Base-by-base conservation (phyloP, 2,888 invertebrate genomes). In the Mallateleia sp. region DNA sequence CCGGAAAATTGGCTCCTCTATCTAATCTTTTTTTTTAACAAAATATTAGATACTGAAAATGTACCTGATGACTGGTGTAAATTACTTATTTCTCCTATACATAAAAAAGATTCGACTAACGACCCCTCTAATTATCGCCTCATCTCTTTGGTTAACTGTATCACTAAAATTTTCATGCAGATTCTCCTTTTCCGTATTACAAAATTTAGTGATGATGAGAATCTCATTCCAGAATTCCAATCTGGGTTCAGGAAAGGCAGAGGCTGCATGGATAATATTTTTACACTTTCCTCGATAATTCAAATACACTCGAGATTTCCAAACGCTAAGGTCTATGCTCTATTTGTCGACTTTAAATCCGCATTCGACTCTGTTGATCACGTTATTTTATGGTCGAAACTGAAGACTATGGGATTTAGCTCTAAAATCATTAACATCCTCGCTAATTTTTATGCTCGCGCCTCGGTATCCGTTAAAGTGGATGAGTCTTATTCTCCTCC, bases 321-420 rank as follows among this genome's bases (percentile, higher is more conserved):
- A 20, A 20, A 42, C 20, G 14, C 42, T 64, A 34, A 38, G 11
- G 22, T 64, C 5, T 62, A 38, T 20, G 62, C 62, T 9, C n/a
- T 38, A 22, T 62, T 62, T 38, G 62, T 62, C 8, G 62, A 62
- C 18, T 62, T 62, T 38, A 22, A 15, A 7, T 6, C 38, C 1
- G 62, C 62, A 18, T 62, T 62, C 8, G 38, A 34, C 22, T 62
- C 62, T n/a, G 18, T 62, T 15, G 20, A 42, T 8, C 62, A 62
- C 20, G 38, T 18, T 2, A 38, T n/a, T 11, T 15, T 62, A 8
- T 62, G 62, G 34, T n/a, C 22, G 18, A 34, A 62, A 20, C 62
- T 62, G 20, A 5, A 24, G 11, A 18, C 18, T 11, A 11, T 38
- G 20, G 62, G 38, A 4, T 62, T 62, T 34, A 62, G 42, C 14